Evolutionary conservation across 2,797 vertebrate genomes (phyloP), one percentile per base, ranked within the genome.

Genomic region (Schizopygopsis malacanthus): DNA sequence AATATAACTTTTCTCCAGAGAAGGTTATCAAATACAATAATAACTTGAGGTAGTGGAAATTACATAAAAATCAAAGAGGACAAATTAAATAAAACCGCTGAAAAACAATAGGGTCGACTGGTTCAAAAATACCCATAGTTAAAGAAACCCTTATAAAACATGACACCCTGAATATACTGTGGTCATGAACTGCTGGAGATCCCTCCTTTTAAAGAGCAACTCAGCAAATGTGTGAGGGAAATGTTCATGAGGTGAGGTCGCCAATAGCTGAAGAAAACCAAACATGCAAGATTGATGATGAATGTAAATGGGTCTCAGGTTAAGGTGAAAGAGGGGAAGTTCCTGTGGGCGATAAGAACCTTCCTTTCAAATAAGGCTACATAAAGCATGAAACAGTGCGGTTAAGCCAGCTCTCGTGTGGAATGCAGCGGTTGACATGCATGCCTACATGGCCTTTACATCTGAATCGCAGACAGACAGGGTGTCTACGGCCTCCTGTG

Each of bases 401-500:
- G 83, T 87, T 86, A 88, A 84, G 28, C 69, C 28, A 12, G 61
- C 45, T 45, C 79, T 86, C 39, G 67, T 61, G 50, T 76, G 82
- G 81, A 90, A 86, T 75, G 85, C 22, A 69, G 63, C 4, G 11
- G 70, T 73, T 45, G 67, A 56, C 10, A 39, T 76, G 75, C 59
- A 56, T 77, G 37, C 75, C 41, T 56, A 70, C 75, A 70, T 73
- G 63, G 73, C 72, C 39, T 85, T 87, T 61, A 83, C 72, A 82
- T 88, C 86, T 79, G 86, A 87, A 88, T 87, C 73, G 45, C 63
- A 76, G 76, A 79, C 88, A 88, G 88, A 83, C 86, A 69, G 79
- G 45, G 65, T 76, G 82, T 88, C 86, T 88, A 78, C 69, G 8
- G 85, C 33, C 84, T 86, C 82, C 75, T 78, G 79, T 59, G 82